A percentile compares a stretch with the other conserved stretches of the same genome.
These are phyloP conservation scores for Passerina amoena DNA, from an alignment of 2,113 vertebrate species.

Conservation along the genomic window DNA sequence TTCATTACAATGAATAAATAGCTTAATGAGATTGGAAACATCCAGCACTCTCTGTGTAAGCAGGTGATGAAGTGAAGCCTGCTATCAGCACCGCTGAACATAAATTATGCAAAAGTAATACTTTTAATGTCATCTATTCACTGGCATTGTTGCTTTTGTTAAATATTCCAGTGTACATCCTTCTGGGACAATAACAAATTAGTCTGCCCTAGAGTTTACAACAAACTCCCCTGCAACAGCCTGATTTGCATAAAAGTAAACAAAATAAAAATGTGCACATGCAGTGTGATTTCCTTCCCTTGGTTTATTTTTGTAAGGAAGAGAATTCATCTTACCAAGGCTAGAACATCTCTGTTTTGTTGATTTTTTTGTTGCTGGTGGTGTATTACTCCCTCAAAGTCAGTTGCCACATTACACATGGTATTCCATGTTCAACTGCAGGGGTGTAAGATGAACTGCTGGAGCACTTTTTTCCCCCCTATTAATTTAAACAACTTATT, in stretches of 20 bases:
- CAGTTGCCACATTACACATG: background rate
- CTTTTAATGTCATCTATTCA: slow-evolving; percentile 73
- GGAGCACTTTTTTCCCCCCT: background rate
- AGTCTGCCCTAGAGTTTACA: slow-evolving; percentile 70
- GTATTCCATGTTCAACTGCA: background rate
- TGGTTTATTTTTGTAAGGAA: background rate
- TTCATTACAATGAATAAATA: slow-evolving; percentile 80
- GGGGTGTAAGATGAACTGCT: background rate
- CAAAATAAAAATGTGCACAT: background rate
- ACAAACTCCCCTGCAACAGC: slow-evolving; percentile 62
- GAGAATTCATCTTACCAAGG: background rate
- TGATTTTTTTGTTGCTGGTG: background rate
- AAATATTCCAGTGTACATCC: slow-evolving; percentile 82
- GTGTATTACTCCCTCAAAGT: background rate
- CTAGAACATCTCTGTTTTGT: background rate
- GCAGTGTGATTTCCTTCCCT: background rate
- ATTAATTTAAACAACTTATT: slow-evolving; percentile 53
- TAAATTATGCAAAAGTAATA: slow-evolving; percentile 84
- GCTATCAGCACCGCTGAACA: slow-evolving; percentile 71
- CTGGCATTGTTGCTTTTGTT: slow-evolving; percentile 75
- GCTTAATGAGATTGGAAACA: slow-evolving; percentile 80
- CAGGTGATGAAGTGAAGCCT: slow-evolving; percentile 67
- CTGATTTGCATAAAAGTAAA: slow-evolving; percentile 42
- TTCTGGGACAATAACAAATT: slow-evolving; percentile 81
- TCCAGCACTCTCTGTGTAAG: slow-evolving; percentile 49